Percentiles rank a stretch among this genome's conserved stretches.
These are phyloP conservation scores for Dromius quadrimaculatus DNA, from an alignment of 2,888 invertebrate species.

Conservation along the genomic window DNA sequence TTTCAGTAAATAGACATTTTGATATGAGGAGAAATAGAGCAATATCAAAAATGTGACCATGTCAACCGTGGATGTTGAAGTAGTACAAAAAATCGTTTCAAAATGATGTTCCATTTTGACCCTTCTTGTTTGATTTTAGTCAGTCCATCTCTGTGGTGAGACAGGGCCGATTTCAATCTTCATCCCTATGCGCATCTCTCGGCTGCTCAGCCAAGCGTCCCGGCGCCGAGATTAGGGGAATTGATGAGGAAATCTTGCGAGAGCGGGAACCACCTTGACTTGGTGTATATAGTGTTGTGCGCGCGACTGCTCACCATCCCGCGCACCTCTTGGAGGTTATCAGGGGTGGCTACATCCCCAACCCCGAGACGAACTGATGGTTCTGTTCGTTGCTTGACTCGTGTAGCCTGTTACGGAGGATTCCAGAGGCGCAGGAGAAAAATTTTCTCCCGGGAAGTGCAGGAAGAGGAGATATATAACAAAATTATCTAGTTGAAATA, in stretches of 20 bases:
- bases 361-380: slow-evolving; percentile 17
- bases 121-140: no score
- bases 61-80: no score
- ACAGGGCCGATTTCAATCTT: slow-evolving; percentile 50
- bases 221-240: slow-evolving; percentile 54
- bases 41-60: no score
- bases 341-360: neutral
- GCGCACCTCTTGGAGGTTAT: neutral
- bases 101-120: no score
- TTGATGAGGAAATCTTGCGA: slow-evolving; percentile 53
- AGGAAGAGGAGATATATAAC: no score
- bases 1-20: no score
- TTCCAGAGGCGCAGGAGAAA: slow-evolving; percentile 2
- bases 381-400: slow-evolving; percentile 34
- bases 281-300: slow-evolving; percentile 16
- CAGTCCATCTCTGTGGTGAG: no score
- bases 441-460: neutral
- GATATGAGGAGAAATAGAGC: no score
- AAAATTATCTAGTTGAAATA: no score
- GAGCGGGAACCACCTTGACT: slow-evolving; percentile 47
- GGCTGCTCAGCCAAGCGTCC: slow-evolving; percentile 51
- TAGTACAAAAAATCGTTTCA: no score
- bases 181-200: slow-evolving; percentile 45
- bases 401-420: slow-evolving; percentile 33
- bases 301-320: neutral